Percentiles rank a stretch among this genome's conserved stretches.
These are phyloP conservation scores for Eueides isabella DNA, from an alignment of 1,140 invertebrate species.

Conservation along the genomic window DNA sequence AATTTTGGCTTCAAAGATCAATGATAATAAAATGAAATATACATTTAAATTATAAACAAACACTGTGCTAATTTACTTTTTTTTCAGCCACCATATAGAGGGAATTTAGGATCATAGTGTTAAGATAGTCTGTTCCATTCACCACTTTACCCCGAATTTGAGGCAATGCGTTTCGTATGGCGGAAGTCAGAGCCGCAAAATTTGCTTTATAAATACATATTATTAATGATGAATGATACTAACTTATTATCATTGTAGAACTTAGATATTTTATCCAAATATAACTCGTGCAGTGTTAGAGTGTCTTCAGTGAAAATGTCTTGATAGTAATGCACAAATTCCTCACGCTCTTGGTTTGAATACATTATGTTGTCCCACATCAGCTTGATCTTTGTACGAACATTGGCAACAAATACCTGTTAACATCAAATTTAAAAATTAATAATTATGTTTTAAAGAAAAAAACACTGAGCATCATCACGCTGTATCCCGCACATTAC, in stretches of 20 bases:
- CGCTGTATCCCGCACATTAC: too few relatives aligned
- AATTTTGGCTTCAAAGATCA: too few relatives aligned
- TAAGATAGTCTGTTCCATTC: too few relatives aligned
- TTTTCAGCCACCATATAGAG: too few relatives aligned
- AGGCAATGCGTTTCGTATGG: too few relatives aligned
- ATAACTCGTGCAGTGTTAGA: constrained; percentile 88
- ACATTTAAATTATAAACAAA: too few relatives aligned
- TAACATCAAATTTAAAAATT: background rate
- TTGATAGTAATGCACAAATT: constrained; percentile 84
- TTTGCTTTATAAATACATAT: too few relatives aligned
- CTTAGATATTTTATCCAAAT: constrained; percentile 86
- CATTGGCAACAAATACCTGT: constrained; percentile 86
- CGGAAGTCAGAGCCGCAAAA: too few relatives aligned
- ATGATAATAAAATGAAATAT: too few relatives aligned
- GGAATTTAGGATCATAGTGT: too few relatives aligned
- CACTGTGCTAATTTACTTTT: too few relatives aligned
- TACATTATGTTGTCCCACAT: constrained; percentile 90
- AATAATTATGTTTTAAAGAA: background rate
- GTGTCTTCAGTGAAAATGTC: constrained; percentile 89
- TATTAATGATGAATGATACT: constrained; percentile 45
- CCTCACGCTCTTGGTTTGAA: constrained; percentile 83
- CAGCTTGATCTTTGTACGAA: constrained; percentile 85
- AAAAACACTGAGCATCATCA: background rate
- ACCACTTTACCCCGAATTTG: too few relatives aligned
- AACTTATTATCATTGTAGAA: constrained; percentile 87